Base-by-base conservation (phyloP, 1,140 invertebrate genomes). In the Chironomus tepperi region DNA sequence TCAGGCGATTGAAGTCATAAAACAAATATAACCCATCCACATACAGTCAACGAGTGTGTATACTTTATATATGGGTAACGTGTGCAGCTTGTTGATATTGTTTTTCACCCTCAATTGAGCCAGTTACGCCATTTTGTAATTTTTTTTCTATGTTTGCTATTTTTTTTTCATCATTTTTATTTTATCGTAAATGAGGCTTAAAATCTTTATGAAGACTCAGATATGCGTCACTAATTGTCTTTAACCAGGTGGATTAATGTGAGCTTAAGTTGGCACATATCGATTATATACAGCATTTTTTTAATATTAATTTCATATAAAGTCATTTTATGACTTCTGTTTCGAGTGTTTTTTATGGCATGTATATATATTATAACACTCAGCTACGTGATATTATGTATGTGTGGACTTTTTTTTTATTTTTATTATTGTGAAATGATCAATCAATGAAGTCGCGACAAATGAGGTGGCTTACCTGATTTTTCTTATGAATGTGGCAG, bases 351-450 rank as follows among this genome's bases (percentile, higher is more conserved):
- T 57, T 57, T 70, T 70, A 70, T 70, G 65, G 65, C 18, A 34
- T 67, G 16, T 70, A 18, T 18, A n/a, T n/a, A n/a, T n/a, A n/a
- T 19, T 70, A 16, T 18, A 70, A 70, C 47, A 57, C 24, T 34
- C 24, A 34, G 1, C 5, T 34, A 34, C 24, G 24, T 34, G 24
- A 34, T 5, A 2, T 34, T 34, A 34, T 34, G 24, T 34, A n/a
- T n/a, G 24, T 34, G 24, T 34, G 24, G 24, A 34, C 24, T 2
- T 34, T 34, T 34, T 34, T 34, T 34, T 34, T n/a, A n/a, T n/a
- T n/a, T n/a, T n/a, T n/a, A n/a, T 34, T 18, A 70, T 70, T 70
- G 16, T 70, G 65, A 70, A 70, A 70, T 70, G 18, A 70, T 70
- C 65, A 70, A 70, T 70, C 65, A 70, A 70, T 18, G 19, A 70